A percentile compares a stretch with the other conserved stretches of the same genome.
phyloP scores from a whole-genome alignment of 2,113 vertebrate species.

The Aythya baeri region DNA sequence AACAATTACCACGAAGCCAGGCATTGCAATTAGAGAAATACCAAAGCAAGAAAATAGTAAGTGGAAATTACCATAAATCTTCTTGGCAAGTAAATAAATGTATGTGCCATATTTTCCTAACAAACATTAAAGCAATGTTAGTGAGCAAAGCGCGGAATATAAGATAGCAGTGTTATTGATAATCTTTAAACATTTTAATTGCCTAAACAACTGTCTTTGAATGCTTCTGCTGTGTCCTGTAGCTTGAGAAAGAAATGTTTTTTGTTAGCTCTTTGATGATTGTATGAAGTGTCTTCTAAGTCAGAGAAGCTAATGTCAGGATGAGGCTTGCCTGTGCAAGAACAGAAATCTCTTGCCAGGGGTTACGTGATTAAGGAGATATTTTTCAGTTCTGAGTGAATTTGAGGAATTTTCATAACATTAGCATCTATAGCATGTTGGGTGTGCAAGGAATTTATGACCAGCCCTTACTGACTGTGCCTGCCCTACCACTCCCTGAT shows the following conservation, averaged over 20 bases:
- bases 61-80: not conserved
- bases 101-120: not conserved
- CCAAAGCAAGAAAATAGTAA: not conserved
- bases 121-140: not conserved
- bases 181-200: not conserved
- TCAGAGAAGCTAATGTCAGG: not conserved
- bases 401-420: constrained; percentile 48
- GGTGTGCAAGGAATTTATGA: constrained; percentile 60
- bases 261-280: not conserved
- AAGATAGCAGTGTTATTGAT: not conserved
- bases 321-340: constrained; percentile 44
- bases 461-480: constrained; percentile 23
- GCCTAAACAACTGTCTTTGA: not conserved
- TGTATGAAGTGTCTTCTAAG: not conserved
- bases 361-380: constrained; percentile 29
- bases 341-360: not conserved
- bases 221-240: not conserved
- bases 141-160: not conserved
- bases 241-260: not conserved
- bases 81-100: not conserved
- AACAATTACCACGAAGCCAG: not conserved
- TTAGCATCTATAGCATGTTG: constrained; percentile 22
- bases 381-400: constrained; percentile 38
- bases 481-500: constrained; percentile 26
- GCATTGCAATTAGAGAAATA: not conserved